These are phyloP conservation scores for Anoplopoma fimbria DNA, from an alignment of 2,113 vertebrate genomes.

Conservation along the genomic window DNA sequence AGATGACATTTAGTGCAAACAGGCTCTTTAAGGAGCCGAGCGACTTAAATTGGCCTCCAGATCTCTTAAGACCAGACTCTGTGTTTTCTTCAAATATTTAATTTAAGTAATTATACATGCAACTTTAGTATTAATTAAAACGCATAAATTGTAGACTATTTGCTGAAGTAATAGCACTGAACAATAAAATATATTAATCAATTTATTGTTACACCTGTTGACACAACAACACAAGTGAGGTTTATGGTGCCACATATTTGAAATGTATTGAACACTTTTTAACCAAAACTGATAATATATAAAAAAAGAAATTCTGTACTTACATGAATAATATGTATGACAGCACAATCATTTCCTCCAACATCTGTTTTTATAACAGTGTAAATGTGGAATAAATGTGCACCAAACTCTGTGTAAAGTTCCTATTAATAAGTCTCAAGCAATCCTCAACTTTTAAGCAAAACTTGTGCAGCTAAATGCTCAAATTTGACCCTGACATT, in stretches of 20 bases:
- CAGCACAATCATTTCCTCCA: not conserved
- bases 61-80: slow-evolving; percentile 5
- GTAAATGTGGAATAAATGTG: not conserved
- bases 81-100: slow-evolving; percentile 24
- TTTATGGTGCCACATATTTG: not conserved
- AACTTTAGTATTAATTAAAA: slow-evolving; percentile 7
- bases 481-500: slow-evolving; percentile 24
- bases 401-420: not conserved
- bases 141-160: not conserved
- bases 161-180: not conserved
- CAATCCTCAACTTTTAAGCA: slow-evolving; percentile 4
- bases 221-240: not conserved
- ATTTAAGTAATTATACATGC: not conserved
- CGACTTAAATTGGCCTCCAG: slow-evolving; percentile 19
- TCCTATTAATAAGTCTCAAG: not conserved
- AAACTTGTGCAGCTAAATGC: slow-evolving; percentile 40
- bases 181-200: not conserved
- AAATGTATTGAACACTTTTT: not conserved
- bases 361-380: not conserved
- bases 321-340: not conserved
- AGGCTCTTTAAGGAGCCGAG: slow-evolving; percentile 30
- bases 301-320: not conserved
- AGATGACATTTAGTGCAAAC: slow-evolving; percentile 36
- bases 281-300: not conserved
- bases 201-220: not conserved